Conservation (phyloP, 2,797 vertebrate species). For the Arnoldichthys spilopterus region DNA sequence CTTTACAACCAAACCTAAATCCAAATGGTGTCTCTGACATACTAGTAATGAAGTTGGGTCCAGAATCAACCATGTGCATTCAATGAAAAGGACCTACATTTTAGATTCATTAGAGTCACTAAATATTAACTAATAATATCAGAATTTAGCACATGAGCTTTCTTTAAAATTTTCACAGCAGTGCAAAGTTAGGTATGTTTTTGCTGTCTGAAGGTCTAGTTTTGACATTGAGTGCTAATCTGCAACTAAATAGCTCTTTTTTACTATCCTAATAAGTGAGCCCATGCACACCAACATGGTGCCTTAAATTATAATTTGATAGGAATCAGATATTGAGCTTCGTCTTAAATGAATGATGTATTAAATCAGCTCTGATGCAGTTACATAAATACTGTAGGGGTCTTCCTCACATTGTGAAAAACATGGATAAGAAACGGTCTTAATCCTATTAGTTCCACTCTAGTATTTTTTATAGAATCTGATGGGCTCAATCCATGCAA, state of each 20-base stretch:
- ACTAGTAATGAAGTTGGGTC: neutral
- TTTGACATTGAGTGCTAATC: neutral
- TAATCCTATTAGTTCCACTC: conserved; percentile 43
- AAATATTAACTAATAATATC: too few relatives aligned
- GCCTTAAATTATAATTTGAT: neutral
- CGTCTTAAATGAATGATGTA: too few relatives aligned
- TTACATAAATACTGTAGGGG: conserved; percentile 17
- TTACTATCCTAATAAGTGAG: neutral
- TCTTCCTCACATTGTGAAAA: conserved; percentile 23
- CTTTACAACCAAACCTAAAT: neutral
- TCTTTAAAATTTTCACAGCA: too few relatives aligned
- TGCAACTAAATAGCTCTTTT: neutral
- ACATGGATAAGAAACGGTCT: conserved; percentile 22
- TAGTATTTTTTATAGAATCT: conserved; percentile 29
- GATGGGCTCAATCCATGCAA: neutral
- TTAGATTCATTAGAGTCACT: too few relatives aligned
- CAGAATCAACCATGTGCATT: too few relatives aligned
- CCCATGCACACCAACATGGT: neutral
- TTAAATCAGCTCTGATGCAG: neutral
- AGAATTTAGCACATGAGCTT: too few relatives aligned
- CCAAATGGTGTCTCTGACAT: neutral
- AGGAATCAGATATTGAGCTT: conserved; percentile 10
- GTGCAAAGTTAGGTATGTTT: too few relatives aligned
- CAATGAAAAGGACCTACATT: too few relatives aligned
- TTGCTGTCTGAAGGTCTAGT: neutral